These are phyloP conservation scores for Pipa parva DNA, from an alignment of 2,113 vertebrate genomes.

Conservation along the genomic window DNA sequence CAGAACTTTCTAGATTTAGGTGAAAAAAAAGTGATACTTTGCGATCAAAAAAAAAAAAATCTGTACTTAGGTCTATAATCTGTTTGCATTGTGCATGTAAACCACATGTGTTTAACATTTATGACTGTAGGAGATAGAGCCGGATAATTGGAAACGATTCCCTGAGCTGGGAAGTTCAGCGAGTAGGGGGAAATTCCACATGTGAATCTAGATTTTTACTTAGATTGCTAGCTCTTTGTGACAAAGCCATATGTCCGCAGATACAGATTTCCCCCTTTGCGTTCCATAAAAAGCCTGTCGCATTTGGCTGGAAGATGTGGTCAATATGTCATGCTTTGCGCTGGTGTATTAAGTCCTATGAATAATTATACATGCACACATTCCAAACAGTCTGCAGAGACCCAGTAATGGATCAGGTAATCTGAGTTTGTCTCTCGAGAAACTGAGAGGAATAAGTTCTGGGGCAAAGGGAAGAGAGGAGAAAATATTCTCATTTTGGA, in stretches of 20 bases:
- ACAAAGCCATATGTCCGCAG: background rate
- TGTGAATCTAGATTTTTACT: background rate
- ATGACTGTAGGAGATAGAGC: background rate
- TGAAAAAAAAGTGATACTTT: background rate
- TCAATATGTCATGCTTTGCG: too few species aligned
- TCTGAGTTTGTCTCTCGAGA: background rate
- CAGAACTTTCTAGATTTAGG: background rate
- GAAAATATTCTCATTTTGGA: background rate
- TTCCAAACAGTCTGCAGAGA: background rate
- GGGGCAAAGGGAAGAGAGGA: background rate
- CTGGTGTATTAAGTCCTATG: too few species aligned
- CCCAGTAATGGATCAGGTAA: background rate
- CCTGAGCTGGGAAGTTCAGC: background rate
- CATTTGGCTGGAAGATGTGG: too few species aligned
- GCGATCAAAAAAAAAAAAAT: background rate
- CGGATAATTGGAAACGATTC: background rate
- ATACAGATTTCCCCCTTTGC: too few species aligned
- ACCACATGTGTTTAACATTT: slow-evolving; percentile 2
- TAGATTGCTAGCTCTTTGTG: background rate
- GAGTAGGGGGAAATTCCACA: background rate
- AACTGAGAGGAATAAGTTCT: background rate
- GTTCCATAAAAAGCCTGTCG: too few species aligned
- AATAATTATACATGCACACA: background rate
- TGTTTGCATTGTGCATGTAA: background rate
- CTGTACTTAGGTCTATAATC: background rate